Conservation (phyloP, 2,888 invertebrate species). For the Ametastegia equiseti region DNA sequence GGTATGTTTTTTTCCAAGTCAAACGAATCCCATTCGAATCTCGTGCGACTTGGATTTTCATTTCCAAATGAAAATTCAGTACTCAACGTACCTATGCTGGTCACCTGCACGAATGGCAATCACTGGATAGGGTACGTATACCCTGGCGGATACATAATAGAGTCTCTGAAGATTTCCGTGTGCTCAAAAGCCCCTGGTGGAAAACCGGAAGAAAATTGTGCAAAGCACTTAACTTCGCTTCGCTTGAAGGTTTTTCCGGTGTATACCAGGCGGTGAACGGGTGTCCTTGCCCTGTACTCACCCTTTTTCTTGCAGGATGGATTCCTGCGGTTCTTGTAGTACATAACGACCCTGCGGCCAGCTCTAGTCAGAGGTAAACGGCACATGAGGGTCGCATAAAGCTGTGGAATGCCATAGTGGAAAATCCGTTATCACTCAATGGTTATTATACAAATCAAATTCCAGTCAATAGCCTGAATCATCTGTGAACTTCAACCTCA, state of each 20-base stretch:
- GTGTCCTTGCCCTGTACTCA: neutral
- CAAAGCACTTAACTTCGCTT: neutral
- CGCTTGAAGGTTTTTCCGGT: neutral
- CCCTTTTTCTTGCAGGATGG: neutral
- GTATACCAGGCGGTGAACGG: neutral
- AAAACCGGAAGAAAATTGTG: neutral
- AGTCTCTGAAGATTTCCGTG: neutral
- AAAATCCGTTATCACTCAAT: no score
- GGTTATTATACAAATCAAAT: no score
- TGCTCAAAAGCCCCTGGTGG: neutral
- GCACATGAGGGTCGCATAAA: neutral
- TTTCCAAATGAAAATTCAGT: no score
- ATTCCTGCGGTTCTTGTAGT: neutral
- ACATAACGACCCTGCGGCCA: neutral
- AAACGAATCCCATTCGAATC: no score
- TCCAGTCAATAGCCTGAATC: no score
- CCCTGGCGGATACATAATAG: neutral
- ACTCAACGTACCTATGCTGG: no score
- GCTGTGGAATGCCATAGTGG: no score
- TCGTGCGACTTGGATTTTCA: no score
- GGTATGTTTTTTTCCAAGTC: no score
- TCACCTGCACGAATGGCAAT: no score
- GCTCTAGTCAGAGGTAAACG: constrained; percentile 4
- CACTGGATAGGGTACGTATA: neutral
- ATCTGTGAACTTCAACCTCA: no score